Base-by-base conservation (phyloP, 1,140 invertebrate species). In the Micrasema minimum region DNA sequence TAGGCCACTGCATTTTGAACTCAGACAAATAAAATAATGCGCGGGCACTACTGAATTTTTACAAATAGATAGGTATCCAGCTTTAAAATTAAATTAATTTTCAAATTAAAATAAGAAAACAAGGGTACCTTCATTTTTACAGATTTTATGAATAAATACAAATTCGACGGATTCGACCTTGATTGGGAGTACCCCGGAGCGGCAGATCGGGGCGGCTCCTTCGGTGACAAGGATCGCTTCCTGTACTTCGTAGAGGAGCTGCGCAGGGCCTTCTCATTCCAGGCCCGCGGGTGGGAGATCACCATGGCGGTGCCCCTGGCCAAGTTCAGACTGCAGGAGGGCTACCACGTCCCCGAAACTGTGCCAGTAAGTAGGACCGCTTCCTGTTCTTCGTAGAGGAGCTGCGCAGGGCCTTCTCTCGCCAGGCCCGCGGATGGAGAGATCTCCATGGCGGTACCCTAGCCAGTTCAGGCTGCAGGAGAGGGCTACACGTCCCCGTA, bases 131-230 rank as follows among this genome's bases (percentile, higher is more conserved):
- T 37, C 53, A 14, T 37, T 66, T 77, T 72, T 76, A 11, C 77
- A 88, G 90, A 87, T 75, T 94, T 93, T 75, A 89, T 95, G 86
- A 83, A 90, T 12, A 86, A 89, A 76, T 94, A 93, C 75, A 80
- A 87, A 9, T 94, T 95, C 70, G 92, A 94, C 78, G 93, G 93
- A 6, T 90, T 94, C 69, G 93, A 95, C 77, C 82, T 95, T 71
- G 93, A 94, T 76, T 94, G 92, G 93, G 91, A 94, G 80, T 95
- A 95, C 77, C 94, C 94, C 1, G 93, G 91, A 2, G 94, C 93
- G 0, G 88, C 92, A 0, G 93, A 95, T 80, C 85, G 93, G 14
- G 92, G 92, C n/a, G 94, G 94, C 37, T 89, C 86, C 50, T 94
- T 90, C 77, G 88, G 90, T 1, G 94, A 96, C 80, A 96, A 94